Conservation (phyloP, 2,797 vertebrate genomes). For the Schizothorax lantsangensis region DNA sequence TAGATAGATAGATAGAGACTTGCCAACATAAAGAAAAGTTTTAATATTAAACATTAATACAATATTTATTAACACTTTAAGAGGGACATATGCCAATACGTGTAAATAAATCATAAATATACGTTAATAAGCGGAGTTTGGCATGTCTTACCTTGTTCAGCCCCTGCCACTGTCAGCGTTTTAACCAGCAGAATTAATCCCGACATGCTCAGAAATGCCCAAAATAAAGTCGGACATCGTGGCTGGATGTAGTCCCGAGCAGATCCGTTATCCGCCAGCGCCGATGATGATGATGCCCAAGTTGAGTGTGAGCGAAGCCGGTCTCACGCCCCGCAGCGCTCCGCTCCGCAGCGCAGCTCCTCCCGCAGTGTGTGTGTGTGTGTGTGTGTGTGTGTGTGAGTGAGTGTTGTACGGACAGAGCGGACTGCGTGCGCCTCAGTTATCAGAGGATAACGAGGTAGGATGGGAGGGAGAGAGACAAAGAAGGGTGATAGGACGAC, state of each 20-base stretch:
- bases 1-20: slow-evolving; percentile 20
- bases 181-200: slow-evolving; percentile 81
- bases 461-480: slow-evolving; percentile 13
- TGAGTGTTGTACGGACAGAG: not conserved
- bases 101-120: not conserved
- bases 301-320: slow-evolving; percentile 67
- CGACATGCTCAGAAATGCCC: slow-evolving; percentile 77
- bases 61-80: not conserved
- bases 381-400: not conserved
- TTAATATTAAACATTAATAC: not conserved
- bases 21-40: not conserved
- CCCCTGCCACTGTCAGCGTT: slow-evolving; percentile 69
- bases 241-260: slow-evolving; percentile 63
- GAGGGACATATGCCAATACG: not conserved
- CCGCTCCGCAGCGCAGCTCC: slow-evolving; percentile 72
- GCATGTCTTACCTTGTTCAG: slow-evolving; percentile 77
- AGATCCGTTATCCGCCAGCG: slow-evolving; percentile 65
- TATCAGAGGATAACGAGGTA: slow-evolving; percentile 46
- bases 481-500: not conserved
- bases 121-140: not conserved
- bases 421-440: slow-evolving; percentile 40
- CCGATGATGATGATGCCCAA: slow-evolving; percentile 66
- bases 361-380: slow-evolving; percentile 46
- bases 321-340: slow-evolving; percentile 66
- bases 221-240: slow-evolving; percentile 79